Evolutionary conservation across 1,140 invertebrate genomes (phyloP), one percentile per base, ranked within the genome.

Genomic region (Sesamia nonagrioides): DNA sequence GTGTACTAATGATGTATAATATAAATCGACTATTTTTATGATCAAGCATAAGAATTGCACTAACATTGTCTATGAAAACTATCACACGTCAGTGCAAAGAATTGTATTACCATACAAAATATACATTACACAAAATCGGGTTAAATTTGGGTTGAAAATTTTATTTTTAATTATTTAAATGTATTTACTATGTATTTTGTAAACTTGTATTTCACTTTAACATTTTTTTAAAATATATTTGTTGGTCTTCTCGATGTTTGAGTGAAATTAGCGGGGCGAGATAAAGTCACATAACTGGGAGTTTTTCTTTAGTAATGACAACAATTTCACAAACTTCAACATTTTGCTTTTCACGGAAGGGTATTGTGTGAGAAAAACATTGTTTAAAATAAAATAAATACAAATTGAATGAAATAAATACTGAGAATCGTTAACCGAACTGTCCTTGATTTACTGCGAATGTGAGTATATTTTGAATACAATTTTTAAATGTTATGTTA

Each of bases 401-500:
- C 15, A 69, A 78, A 60, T 71, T 71, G 66, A 78, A 78, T 78
- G 35, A 78, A 69, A 69, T 78, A 48, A 52, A 58, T 13, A 69
- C 54, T 58, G 18, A 68, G 50, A 42, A 68, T 68, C 45, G 21
- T 69, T 71, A 40, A 45, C 50, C 15, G 18, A 60, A 78, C 54
- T 33, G 21, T 78, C 71, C 40, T 71, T 60, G 82, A 85, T 75
- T 81, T 81, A 81, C 74, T 86, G 79, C 84, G 58, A 79, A 90
- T 85, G 90, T 93, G 78, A 92, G 91, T 88, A 80, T 86, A 81
- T 87, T 84, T 80, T 56, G 33, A 61, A 77, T 83, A 71, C 76
- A 60, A 71, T 74, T 86, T 86, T 84, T 79, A 77, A 75, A 78
- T 82, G 83, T 88, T 86, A 87, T 89, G 84, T 89, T 93, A 93